Conservation (phyloP, 2,113 vertebrate species). For the Eonycteris spelaea region DNA sequence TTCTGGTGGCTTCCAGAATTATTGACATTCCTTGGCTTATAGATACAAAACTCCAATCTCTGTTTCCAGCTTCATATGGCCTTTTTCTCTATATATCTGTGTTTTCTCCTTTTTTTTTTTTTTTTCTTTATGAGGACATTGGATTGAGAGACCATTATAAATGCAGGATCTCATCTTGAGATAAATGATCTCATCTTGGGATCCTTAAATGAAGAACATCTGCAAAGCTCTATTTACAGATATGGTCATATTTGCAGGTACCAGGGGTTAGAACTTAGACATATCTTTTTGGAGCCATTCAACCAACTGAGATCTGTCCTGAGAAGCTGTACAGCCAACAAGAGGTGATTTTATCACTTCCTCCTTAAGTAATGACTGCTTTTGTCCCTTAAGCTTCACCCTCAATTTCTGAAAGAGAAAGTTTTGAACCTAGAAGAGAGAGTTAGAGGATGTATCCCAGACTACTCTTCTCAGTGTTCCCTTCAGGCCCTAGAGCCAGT, state of each 20-base stretch:
- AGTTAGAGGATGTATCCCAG: background rate
- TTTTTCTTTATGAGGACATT: background rate
- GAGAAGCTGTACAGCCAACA: background rate
- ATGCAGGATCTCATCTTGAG: background rate
- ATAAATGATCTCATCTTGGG: background rate
- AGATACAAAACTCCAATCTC: background rate
- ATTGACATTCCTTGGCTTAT: background rate
- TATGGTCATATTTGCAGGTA: background rate
- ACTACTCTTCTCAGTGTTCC: rapidly evolving
- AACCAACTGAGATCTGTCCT: background rate
- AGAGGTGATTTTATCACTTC: background rate
- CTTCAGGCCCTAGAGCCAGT: background rate
- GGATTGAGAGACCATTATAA: background rate
- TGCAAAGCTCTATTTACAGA: background rate
- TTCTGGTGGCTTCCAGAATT: background rate
- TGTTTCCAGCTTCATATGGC: background rate
- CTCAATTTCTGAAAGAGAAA: background rate
- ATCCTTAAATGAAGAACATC: background rate
- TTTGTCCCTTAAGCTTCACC: background rate
- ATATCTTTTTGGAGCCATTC: background rate
- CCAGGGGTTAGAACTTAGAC: background rate
- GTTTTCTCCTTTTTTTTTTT: background rate
- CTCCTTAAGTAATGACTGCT: background rate
- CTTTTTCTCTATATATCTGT: background rate
- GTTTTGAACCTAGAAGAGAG: background rate